Base-by-base conservation (phyloP, 1,140 invertebrate species). In the Reticulitermes speratus region DNA sequence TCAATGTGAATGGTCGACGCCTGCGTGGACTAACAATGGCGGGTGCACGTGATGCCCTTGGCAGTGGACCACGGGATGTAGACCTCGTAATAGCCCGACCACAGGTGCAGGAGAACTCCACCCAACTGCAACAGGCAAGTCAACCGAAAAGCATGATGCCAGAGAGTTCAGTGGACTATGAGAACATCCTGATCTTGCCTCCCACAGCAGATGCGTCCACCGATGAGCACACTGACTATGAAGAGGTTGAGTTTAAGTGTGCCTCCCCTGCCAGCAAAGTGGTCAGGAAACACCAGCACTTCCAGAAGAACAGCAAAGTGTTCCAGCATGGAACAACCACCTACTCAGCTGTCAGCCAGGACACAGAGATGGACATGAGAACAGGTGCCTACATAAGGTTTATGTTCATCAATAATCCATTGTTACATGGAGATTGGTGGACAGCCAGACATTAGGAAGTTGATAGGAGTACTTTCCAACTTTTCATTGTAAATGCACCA, bases 1-100 rank as follows among this genome's bases (percentile, higher is more conserved):
- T 97, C 14, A 96, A 96, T 88, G 96, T 97, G 1, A 97, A 97
- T 90, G 96, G 96, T 0, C 92, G 93, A 87, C 92, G 94, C 88
- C 90, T 97, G 86, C 93, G 95, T 45, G 96, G 96, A 25, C 90
- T 97, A 30, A 94, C 93, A 21, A 95, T 97, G 92, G 91, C 94
- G 3, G 96, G 96, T 91, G 96, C 96, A 3, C 93, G 94, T 86
- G 94, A 95, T 89, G 93, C 95, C 65, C 91, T 97, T 21, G 92
- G 93, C 59, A 93, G 92, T 44, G 91, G 93, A 1, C 92, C 95
- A 25, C 92, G 93, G 25, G 93, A 96, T 87, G 95, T 90, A 32
- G 90, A 91, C 65, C 89, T 90, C 44, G 88, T 88, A n/a, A 75
- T 91, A 89, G 87, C 87, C n/a, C 84, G 55, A 83, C 87, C 87